phyloP scores from a whole-genome alignment of 2,113 vertebrate species.

The Mesitornis unicolor region DNA sequence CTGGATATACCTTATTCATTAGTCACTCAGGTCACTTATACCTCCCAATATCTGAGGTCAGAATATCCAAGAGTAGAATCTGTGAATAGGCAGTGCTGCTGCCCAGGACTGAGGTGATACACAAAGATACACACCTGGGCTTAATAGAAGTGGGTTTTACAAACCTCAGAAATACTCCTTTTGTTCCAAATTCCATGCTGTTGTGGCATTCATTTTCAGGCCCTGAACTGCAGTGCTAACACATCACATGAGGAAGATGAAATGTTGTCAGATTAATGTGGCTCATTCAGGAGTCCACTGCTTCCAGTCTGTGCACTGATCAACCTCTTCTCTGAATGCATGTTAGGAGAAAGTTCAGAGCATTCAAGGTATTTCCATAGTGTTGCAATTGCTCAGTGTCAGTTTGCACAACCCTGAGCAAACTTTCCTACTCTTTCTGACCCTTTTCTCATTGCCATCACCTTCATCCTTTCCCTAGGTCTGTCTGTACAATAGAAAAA shows the following conservation, averaged over 20 bases:
- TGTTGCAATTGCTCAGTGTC: neutral
- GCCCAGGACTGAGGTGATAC: neutral
- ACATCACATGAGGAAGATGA: neutral
- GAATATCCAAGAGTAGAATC: neutral
- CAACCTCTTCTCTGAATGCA: neutral
- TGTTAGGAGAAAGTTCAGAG: neutral
- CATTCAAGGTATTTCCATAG: neutral
- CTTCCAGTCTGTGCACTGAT: neutral
- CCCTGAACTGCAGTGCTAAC: neutral
- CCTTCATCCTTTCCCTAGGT: neutral
- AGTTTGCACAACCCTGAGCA: neutral
- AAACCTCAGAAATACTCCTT: too few species aligned
- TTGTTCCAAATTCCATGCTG: neutral
- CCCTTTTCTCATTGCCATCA: neutral
- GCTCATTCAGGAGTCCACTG: neutral
- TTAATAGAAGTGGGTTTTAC: neutral
- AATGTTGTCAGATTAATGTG: neutral
- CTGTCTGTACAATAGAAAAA: neutral
- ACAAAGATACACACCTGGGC: neutral
- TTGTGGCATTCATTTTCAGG: neutral
- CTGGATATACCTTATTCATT: accelerated
- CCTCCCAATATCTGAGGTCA: neutral
- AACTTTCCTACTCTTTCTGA: neutral
- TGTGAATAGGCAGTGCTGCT: neutral
- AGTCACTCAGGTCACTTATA: neutral